Base-by-base conservation (phyloP, 2,888 invertebrate genomes). In the Idaea aversata region DNA sequence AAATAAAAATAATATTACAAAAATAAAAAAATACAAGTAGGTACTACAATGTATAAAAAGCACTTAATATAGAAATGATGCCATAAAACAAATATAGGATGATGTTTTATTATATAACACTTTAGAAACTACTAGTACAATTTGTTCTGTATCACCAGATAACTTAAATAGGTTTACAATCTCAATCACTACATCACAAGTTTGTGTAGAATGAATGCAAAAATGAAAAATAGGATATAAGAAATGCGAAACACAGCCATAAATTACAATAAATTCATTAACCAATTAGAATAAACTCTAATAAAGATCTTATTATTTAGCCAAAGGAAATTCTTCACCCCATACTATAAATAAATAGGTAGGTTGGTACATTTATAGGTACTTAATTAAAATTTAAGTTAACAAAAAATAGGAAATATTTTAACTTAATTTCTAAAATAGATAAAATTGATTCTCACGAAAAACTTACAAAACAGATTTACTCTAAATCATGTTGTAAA, bases 201-300 rank as follows among this genome's bases (percentile, higher is more conserved):
- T n/a, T n/a, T n/a, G n/a, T 47, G 47, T 47, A 47, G 13, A 47
- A 47, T 10, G 7, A 47, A 47, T 47, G 13, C 47, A 47, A 47
- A 47, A 47, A 5, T 6, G 10, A 47, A 38, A 38, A 47, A 7
- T 13, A 47, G 47, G 13, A 47, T 10, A 34, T 34, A 13, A 64
- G 65, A 77, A 77, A 77, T 76, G 77, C 76, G 35, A 62, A 73
- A 71, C 78, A 78, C 78, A 78, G 77, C 77, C 77, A 73, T 67
- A 66, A 65, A 69, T 47, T 47, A 47, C 47, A 47, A 47, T 47
- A 47, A 47, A 47, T 47, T 47, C 47, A 10, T 47, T 47, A 13
- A 7, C 47, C 47, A 47, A 47, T 47, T 10, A 47, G 10, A 47
- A 13, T 47, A 10, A 47, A 13, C 13, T 47, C 13, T 13, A 10